Base-by-base conservation (phyloP, 2,113 vertebrate species). In the Elaphurus davidianus region DNA sequence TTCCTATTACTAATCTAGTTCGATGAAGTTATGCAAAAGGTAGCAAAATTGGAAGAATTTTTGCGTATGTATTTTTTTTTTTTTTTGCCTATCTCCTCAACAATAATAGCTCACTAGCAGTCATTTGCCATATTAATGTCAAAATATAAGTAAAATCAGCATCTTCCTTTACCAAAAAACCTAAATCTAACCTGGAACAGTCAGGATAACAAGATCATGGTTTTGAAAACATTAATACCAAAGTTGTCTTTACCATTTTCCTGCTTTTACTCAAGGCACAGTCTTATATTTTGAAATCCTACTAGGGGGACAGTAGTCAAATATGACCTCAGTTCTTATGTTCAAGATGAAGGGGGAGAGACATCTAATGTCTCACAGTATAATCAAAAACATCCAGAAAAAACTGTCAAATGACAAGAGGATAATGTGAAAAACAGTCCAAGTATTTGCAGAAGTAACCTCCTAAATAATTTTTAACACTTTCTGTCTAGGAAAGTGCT, bases 91-190 rank as follows among this genome's bases (percentile, higher is more conserved):
- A 88, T 74, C 82, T 96, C 47, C 55, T 85, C 67, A 96, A 60
- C 43, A 93, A 50, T 33, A 82, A 90, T 30, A 71, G 59, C 2
- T 93, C 43, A 67, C 27, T 23, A 30, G 40, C 28, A 91, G 55
- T 47, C 30, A 94, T 89, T 60, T 94, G 64, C 43, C 40, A 79
- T 64, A 79, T 36, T 6, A 52, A 89, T 13, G 25, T 54, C 55
- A 97, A 95, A 96, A 92, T 79, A 81, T 28, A 96, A 94, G 36
- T 96, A 89, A 97, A 94, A 87, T 28, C 21, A 90, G 43, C 17
- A 87, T 60, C 60, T 78, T 92, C 74, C 33, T 96, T 93, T 91
- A 89, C 30, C 87, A 93, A 95, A 76, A 83, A 87, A 60, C 4
- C 27, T 74, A 5, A 92, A 60, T 90, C 47, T 94, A 76, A 91